A percentile compares a stretch with the other conserved stretches of the same genome.
These are phyloP conservation scores for Oryzias melastigma DNA, from an alignment of 2,113 vertebrate genomes.

Conservation along the genomic window DNA sequence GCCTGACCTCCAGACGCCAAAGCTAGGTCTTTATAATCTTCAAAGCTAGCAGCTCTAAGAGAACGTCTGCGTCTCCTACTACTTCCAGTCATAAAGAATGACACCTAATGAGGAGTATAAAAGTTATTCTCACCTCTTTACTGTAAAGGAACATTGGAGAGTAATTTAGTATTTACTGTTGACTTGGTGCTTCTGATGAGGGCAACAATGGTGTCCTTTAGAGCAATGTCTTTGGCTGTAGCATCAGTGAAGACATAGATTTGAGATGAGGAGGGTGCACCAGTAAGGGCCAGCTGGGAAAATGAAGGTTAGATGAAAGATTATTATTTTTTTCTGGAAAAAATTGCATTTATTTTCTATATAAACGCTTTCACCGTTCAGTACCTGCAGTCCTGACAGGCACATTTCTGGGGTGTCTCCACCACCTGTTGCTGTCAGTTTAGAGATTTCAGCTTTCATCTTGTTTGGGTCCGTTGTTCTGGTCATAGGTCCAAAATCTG, in stretches of 20 bases:
- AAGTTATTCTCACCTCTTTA: neutral
- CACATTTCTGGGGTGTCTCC: slow-evolving; percentile 73
- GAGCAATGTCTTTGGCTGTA: slow-evolving; percentile 62
- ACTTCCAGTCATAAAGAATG: slow-evolving; percentile 48
- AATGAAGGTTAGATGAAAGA: neutral
- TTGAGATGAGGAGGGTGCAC: slow-evolving; percentile 64
- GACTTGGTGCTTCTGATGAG: slow-evolving; percentile 72
- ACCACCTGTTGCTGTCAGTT: slow-evolving; percentile 32
- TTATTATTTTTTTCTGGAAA: neutral
- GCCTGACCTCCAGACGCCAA: slow-evolving; percentile 75
- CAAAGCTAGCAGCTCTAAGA: slow-evolving; percentile 6
- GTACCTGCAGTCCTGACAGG: slow-evolving; percentile 74
- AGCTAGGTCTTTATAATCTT: slow-evolving; percentile 66
- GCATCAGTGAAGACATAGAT: slow-evolving; percentile 80
- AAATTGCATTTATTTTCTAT: neutral
- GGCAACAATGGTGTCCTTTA: slow-evolving; percentile 68
- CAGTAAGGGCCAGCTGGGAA: slow-evolving; percentile 73
- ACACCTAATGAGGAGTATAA: slow-evolving; percentile 56
- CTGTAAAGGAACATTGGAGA: neutral
- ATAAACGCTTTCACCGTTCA: neutral
- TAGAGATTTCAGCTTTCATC: slow-evolving; percentile 71
- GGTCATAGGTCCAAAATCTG: slow-evolving; percentile 70
- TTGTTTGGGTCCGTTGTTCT: slow-evolving; percentile 60
- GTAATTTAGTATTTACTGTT: slow-evolving; percentile 52
- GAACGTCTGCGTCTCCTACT: slow-evolving; percentile 38